Conservation (phyloP, 2,888 invertebrate genomes). For the Ceramica pisi region DNA sequence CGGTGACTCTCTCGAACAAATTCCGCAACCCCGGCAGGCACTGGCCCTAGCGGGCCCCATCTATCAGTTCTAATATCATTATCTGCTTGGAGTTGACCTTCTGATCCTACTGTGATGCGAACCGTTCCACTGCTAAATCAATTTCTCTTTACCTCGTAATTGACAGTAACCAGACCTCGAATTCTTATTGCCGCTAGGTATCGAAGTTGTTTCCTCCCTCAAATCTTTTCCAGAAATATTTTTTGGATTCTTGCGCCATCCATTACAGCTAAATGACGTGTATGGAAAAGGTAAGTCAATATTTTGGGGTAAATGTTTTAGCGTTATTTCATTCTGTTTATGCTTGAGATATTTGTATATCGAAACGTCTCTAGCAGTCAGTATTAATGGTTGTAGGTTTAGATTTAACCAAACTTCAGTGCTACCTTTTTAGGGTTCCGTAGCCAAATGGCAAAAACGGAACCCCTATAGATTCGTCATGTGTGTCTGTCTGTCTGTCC, state of each 20-base stretch:
- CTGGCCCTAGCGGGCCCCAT: too few relatives aligned
- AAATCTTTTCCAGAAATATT: slow-evolving; percentile 33
- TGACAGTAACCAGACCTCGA: slow-evolving; percentile 58
- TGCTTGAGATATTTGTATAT: not conserved
- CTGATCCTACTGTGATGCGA: not conserved
- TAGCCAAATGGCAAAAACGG: too few relatives aligned
- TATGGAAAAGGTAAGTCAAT: slow-evolving; percentile 24
- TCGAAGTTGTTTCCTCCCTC: slow-evolving; percentile 39
- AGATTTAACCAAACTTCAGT: not conserved
- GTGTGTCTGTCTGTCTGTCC: too few relatives aligned
- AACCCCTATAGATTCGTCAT: too few relatives aligned
- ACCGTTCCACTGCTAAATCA: slow-evolving; percentile 47
- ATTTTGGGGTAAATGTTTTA: slow-evolving; percentile 13
- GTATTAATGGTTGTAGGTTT: not conserved
- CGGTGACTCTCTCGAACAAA: too few relatives aligned
- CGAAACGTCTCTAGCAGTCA: not conserved
- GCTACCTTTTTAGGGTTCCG: too few relatives aligned
- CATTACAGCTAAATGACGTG: slow-evolving; percentile 33
- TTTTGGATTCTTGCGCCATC: slow-evolving; percentile 17
- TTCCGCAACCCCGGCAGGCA: too few relatives aligned
- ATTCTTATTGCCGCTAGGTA: slow-evolving; percentile 47
- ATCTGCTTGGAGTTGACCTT: slow-evolving; percentile 10
- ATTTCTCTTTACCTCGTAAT: slow-evolving; percentile 58
- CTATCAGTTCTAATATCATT: too few relatives aligned
- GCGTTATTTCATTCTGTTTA: not conserved